phyloP scores from a whole-genome alignment of 2,888 invertebrate species.

The Lithosia quadra region DNA sequence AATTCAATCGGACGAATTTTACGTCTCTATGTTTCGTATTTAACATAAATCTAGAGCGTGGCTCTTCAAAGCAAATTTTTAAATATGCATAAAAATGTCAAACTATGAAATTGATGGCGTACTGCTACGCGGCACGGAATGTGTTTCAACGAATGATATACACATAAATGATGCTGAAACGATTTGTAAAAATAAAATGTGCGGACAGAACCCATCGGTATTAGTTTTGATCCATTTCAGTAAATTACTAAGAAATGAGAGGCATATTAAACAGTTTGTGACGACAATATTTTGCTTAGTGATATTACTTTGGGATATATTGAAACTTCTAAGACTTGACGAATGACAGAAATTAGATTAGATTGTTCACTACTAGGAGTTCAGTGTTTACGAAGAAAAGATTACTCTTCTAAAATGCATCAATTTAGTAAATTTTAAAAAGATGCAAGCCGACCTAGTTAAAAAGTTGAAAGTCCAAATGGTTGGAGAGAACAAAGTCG shows the following conservation, averaged over 20 bases:
- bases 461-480: slow-evolving; percentile 62
- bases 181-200: slow-evolving; percentile 81
- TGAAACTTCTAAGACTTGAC: slow-evolving; percentile 9
- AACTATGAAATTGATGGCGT: slow-evolving; percentile 78
- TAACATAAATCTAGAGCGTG: slow-evolving; percentile 75
- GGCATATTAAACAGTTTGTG: slow-evolving; percentile 38
- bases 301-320: slow-evolving; percentile 25
- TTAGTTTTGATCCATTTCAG: slow-evolving; percentile 48
- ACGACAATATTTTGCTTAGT: slow-evolving; percentile 32
- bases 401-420: slow-evolving; percentile 54
- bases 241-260: slow-evolving; percentile 45
- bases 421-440: slow-evolving; percentile 69
- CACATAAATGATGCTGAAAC: slow-evolving; percentile 71
- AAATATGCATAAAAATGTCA: slow-evolving; percentile 86
- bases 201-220: slow-evolving; percentile 64
- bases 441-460: slow-evolving; percentile 69
- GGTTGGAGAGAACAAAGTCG: slow-evolving; percentile 56
- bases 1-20: slow-evolving; percentile 45
- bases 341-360: slow-evolving; percentile 25
- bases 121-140: slow-evolving; percentile 66
- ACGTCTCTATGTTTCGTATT: slow-evolving; percentile 61
- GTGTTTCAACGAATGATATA: slow-evolving; percentile 75
- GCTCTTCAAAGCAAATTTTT: slow-evolving; percentile 83
- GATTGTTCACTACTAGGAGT: slow-evolving; percentile 17
- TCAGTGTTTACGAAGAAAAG: slow-evolving; percentile 17